Conservation (phyloP, 2,888 invertebrate species). For the Chouioia cunea region DNA sequence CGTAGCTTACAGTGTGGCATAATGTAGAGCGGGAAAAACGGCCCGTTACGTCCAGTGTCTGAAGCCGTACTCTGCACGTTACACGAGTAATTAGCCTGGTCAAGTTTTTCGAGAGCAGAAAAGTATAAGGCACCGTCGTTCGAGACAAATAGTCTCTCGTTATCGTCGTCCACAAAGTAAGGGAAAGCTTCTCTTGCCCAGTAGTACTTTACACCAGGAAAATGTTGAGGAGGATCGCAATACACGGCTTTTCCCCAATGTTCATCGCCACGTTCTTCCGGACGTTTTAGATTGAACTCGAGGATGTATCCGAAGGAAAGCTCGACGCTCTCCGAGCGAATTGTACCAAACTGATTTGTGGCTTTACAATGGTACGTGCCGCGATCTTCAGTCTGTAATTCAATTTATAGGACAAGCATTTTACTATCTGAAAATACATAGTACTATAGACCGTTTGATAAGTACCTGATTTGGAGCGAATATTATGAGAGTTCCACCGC, state of each 20-base stretch:
- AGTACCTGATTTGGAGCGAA: conserved; percentile 80
- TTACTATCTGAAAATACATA: conserved; percentile 8
- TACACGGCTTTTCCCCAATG: conserved; percentile 95
- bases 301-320: conserved; percentile 90
- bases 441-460: no score
- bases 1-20: conserved; percentile 80
- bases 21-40: conserved; percentile 86
- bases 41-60: conserved; percentile 89
- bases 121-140: conserved; percentile 95
- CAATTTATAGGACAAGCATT: conserved; percentile 5
- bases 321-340: conserved; percentile 88
- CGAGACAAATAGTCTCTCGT: conserved; percentile 89
- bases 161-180: conserved; percentile 93
- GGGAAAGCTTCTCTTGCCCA: conserved; percentile 93
- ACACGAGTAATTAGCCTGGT: conserved; percentile 91
- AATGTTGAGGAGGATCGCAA: conserved; percentile 94
- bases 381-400: conserved; percentile 77
- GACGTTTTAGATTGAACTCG: conserved; percentile 90
- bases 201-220: conserved; percentile 88
- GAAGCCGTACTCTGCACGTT: conserved; percentile 90
- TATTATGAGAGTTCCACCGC: conserved; percentile 92
- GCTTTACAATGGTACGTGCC: conserved; percentile 94
- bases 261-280: conserved; percentile 86
- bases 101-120: conserved; percentile 91
- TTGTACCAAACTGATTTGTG: conserved; percentile 88